Evolutionary conservation across 1,140 invertebrate species (phyloP), one percentile per base, ranked within the genome.

Genomic region (Drosophila sturtevanti): DNA sequence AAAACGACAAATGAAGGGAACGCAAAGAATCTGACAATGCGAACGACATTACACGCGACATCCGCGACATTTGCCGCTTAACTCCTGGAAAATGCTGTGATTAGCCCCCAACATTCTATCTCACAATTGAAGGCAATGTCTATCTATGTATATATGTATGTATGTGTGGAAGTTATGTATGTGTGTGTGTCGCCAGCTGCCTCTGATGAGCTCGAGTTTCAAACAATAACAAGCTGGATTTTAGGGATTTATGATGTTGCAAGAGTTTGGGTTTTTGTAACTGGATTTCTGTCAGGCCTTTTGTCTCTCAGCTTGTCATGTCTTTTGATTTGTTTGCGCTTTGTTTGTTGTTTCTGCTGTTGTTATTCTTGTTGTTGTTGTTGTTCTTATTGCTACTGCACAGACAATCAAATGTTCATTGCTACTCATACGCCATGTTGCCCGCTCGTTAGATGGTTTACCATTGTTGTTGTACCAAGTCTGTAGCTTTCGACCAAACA

Each of bases 191-290:
- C 27, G 31, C 41, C 31, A 34, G 27, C 63, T 64, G 62, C 44
- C 58, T 61, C 63, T 84, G 82, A 89, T 89, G 82, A 89, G 84
- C 84, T 84, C 72, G 70, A 76, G 64, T 89, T 89, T 77, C 79
- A 77, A 84, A 89, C 84, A 89, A 89, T 84, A 89, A 89, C 84
- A 84, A 72, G 51, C 73, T 63, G 84, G 84, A 80, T 89, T 89
- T 89, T 68, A 81, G 77, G 84, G 84, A 89, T 89, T 89, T 89
- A 87, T 87, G 82, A 87, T 79, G 82, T 79, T 77, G 71, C 41
- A 24, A 38, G 37, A 12, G 9, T 51, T 35, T n/a, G 18, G 9
- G 37, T 24, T 1, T 1, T 31, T 31, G 59, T 18, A 9, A 37
- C 24, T n/a, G 41, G 16, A 0, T 51, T 63, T 44, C 58, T 72